Percentiles rank a stretch among this genome's conserved stretches.
Conservation (phyloP, 2,797 vertebrate species). For the Odontamblyopus lacepedii region DNA sequence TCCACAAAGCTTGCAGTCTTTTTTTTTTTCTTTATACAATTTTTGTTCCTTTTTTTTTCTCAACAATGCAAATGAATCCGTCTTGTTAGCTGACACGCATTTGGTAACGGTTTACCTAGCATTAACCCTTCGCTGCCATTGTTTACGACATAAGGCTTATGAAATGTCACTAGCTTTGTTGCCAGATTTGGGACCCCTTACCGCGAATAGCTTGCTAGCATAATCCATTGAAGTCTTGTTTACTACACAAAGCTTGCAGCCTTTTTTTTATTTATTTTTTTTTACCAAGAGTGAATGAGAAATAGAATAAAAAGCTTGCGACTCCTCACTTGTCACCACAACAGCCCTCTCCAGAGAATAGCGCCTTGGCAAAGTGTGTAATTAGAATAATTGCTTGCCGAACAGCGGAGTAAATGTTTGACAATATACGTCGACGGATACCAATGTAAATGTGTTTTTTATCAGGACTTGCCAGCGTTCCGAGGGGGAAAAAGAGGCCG, state of each 20-base stretch:
- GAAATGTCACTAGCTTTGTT: too few species aligned
- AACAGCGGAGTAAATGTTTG: conserved; percentile 41
- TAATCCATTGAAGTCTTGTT: conserved; percentile 66
- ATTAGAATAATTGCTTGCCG: conserved; percentile 59
- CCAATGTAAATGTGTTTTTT: conserved; percentile 38
- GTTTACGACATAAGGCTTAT: too few species aligned
- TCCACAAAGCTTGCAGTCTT: too few species aligned
- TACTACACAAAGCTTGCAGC: conserved; percentile 55
- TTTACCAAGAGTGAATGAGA: conserved; percentile 40
- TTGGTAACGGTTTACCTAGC: too few species aligned
- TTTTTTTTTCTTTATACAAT: too few species aligned
- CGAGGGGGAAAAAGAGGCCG: not conserved
- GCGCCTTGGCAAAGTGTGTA: conserved; percentile 52
- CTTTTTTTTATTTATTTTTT: conserved; percentile 1
- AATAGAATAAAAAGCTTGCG: conserved; percentile 34
- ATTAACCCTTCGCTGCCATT: too few species aligned
- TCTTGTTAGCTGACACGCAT: too few species aligned
- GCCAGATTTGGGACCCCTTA: too few species aligned
- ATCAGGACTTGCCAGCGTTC: conserved; percentile 10
- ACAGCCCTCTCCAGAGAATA: conserved; percentile 57
- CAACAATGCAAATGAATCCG: too few species aligned
- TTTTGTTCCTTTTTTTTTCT: too few species aligned
- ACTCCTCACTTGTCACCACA: conserved; percentile 50
- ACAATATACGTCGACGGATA: conserved; percentile 24
- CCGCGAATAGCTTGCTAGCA: conserved; percentile 46